These are phyloP conservation scores for Heterochromis multidens DNA, from an alignment of 2,113 vertebrate species.

Conservation along the genomic window DNA sequence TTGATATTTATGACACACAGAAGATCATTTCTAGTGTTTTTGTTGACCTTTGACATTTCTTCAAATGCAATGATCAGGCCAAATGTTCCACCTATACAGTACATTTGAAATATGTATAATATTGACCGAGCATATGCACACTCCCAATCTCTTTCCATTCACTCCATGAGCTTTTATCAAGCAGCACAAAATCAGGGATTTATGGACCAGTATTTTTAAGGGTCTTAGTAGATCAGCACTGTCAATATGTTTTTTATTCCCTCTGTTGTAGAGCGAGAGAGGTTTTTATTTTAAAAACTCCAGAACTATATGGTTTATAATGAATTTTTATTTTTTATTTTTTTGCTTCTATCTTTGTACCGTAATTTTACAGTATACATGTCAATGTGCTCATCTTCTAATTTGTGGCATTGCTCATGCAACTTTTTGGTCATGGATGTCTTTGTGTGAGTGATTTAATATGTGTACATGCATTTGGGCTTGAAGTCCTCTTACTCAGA, in stretches of 20 bases:
- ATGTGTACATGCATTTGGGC: constrained; percentile 7
- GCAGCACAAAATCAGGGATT: background rate
- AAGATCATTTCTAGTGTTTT: background rate
- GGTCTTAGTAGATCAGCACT: background rate
- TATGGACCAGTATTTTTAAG: background rate
- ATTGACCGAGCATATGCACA: background rate
- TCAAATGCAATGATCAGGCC: background rate
- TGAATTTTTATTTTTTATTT: no score
- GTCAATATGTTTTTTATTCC: background rate
- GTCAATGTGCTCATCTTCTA: background rate
- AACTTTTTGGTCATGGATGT: background rate
- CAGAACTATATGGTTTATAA: background rate
- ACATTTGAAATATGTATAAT: constrained; percentile 19
- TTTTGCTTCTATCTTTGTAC: background rate
- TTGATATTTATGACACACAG: background rate
- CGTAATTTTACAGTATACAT: background rate
- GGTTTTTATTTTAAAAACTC: background rate
- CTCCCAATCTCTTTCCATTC: background rate
- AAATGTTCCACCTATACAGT: background rate
- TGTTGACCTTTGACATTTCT: constrained; percentile 32
- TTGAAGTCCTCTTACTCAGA: constrained; percentile 21
- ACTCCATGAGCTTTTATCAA: background rate
- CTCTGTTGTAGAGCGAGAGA: background rate
- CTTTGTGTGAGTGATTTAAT: background rate
- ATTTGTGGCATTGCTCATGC: background rate